Evolutionary conservation across 92 coral and sea anemone genomes (phyloP).

Genomic region (Ricordea florida): DNA sequence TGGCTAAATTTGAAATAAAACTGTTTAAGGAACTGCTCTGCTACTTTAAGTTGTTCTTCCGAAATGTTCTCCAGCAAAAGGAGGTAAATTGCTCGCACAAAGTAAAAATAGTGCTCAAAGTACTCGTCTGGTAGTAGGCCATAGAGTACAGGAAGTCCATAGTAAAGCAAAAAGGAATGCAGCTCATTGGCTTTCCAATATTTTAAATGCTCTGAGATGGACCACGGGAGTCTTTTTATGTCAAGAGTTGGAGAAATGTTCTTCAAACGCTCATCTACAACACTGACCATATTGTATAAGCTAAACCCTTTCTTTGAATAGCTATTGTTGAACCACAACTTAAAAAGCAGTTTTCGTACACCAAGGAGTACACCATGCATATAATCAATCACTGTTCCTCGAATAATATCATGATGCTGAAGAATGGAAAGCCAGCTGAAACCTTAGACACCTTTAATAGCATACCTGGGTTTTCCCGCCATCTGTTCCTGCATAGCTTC

Average conservation of each 20-base stretch:
- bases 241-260: conserved; percentile 64
- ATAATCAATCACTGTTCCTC: conserved; percentile 69
- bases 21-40: conserved; percentile 16
- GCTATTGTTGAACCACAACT: conserved; percentile 54
- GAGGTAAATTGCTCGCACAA: conserved; percentile 34
- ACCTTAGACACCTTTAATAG: conserved; percentile 56
- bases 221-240: too few species aligned
- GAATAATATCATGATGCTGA: conserved; percentile 15
- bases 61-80: conserved; percentile 51
- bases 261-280: conserved; percentile 42
- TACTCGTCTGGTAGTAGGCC: too few species aligned
- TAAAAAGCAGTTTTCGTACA: conserved; percentile 46
- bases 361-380: conserved; percentile 75
- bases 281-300: not conserved
- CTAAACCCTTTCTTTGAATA: conserved; percentile 38
- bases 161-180: conserved; percentile 51
- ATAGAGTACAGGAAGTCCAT: conserved; percentile 32
- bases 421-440: conserved; percentile 54
- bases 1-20: conserved; percentile 20
- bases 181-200: conserved; percentile 59
- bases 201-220: conserved; percentile 29
- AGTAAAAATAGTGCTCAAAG: too few species aligned
- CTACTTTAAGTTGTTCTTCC: conserved; percentile 15
- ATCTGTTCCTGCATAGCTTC: conserved; percentile 13
- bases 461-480: conserved; percentile 9